phyloP scores from a whole-genome alignment of 2,113 vertebrate genomes.

The Rhabdomys dilectus region DNA sequence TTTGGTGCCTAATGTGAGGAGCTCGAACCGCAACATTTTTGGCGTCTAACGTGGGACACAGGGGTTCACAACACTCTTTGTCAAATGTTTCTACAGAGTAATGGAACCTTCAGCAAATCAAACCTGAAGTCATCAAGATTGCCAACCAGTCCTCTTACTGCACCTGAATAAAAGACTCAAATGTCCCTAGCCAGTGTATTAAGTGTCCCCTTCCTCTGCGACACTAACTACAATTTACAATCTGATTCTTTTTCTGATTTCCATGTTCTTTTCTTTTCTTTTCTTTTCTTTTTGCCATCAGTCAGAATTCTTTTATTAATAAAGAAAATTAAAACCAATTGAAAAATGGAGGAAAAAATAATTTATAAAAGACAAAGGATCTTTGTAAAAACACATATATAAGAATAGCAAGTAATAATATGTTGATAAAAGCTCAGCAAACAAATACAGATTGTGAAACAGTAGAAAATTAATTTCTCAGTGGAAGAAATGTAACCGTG shows the following conservation, averaged over 20 bases:
- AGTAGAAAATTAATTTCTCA: neutral
- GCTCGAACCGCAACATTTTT: no score
- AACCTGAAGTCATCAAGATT: neutral
- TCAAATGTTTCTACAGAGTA: neutral
- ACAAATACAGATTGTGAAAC: neutral
- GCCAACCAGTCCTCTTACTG: neutral
- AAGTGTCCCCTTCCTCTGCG: neutral
- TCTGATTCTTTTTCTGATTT: conserved; percentile 18
- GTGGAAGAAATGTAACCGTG: neutral
- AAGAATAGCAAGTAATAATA: neutral
- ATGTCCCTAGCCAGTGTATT: neutral
- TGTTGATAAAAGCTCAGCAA: neutral
- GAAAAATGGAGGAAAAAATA: neutral
- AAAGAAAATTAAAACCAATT: neutral
- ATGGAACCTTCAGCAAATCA: neutral
- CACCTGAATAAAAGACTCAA: neutral
- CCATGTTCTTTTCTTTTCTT: no score
- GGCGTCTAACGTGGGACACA: no score
- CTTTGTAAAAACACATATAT: neutral
- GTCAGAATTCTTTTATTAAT: neutral
- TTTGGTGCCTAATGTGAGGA: no score
- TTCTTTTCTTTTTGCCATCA: no score
- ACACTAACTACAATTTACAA: neutral
- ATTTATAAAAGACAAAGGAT: neutral
- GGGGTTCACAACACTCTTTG: no score